Percentiles rank a stretch among this genome's conserved stretches.
Evolutionary conservation across 2,113 vertebrate species (phyloP).

Genomic region (Pangasianodon hypophthalmus): DNA sequence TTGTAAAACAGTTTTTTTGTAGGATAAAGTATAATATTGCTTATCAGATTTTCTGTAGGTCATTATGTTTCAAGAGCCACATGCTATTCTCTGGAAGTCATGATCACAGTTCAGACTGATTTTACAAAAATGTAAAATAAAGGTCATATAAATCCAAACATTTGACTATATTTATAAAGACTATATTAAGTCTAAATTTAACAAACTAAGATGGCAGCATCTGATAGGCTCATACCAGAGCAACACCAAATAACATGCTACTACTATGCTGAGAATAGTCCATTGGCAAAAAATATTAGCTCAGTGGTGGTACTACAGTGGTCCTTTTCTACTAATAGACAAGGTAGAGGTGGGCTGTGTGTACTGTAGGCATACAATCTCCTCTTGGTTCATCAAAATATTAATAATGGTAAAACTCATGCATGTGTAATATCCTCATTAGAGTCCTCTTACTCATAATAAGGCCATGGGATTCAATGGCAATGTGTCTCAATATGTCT

Average conservation of each 20-base stretch:
- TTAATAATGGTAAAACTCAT: not conserved
- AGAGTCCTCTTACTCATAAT: slow-evolving; percentile 1
- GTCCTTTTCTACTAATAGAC: not conserved
- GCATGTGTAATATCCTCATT: not conserved
- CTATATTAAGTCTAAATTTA: not conserved
- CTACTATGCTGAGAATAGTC: not conserved
- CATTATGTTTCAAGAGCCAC: not conserved
- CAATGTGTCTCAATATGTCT: not conserved
- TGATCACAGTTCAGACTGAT: not conserved
- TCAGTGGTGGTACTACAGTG: not conserved
- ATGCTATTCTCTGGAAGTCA: not conserved
- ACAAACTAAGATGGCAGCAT: not conserved
- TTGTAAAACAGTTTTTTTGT: no score
- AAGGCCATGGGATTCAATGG: not conserved
- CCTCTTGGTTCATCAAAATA: not conserved
- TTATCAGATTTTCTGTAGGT: not conserved
- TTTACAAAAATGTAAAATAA: not conserved
- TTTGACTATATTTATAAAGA: not conserved
- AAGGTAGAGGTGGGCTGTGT: not conserved
- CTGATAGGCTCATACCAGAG: not conserved
- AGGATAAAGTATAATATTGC: not conserved
- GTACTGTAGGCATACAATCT: not conserved
- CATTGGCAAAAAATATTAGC: not conserved
- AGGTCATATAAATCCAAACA: not conserved
- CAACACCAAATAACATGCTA: not conserved